Evolutionary conservation across 1,140 invertebrate genomes (phyloP).

Genomic region (Drosophila watanabei): DNA sequence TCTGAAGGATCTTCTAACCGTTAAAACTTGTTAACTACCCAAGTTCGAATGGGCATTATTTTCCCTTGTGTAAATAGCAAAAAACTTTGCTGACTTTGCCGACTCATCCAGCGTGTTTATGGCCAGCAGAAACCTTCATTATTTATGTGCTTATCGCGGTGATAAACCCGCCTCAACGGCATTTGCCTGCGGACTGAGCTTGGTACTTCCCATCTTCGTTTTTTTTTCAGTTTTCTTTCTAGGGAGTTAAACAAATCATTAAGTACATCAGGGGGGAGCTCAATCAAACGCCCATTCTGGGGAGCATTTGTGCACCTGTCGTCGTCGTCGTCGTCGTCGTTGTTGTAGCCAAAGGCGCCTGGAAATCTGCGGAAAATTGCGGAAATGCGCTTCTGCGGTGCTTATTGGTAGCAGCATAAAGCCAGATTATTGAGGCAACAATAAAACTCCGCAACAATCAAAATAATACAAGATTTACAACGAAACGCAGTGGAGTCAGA

Average conservation of each 20-base stretch:
- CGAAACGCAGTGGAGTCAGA: constrained; percentile 19
- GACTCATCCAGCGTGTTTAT: constrained; percentile 53
- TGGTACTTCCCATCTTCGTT: constrained; percentile 31
- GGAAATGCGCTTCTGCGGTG: constrained; percentile 51
- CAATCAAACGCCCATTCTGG: constrained; percentile 43
- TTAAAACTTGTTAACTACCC: constrained; percentile 7
- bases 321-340: constrained; percentile 33
- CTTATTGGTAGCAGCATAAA: constrained; percentile 58
- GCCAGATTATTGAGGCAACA: constrained; percentile 71
- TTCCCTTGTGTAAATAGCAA: constrained; percentile 30
- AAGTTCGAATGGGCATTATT: constrained; percentile 17
- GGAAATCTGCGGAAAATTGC: constrained; percentile 46
- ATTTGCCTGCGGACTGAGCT: constrained; percentile 34
- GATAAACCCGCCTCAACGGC: constrained; percentile 53
- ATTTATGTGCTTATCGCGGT: constrained; percentile 53
- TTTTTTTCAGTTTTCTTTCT: constrained; percentile 9
- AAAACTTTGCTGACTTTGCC: constrained; percentile 39
- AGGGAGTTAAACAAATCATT: constrained; percentile 59
- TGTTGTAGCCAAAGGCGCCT: constrained; percentile 47
- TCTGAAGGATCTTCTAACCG: not conserved
- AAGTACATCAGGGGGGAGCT: constrained; percentile 51
- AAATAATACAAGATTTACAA: constrained; percentile 73
- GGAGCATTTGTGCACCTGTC: constrained; percentile 50
- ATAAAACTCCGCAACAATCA: constrained; percentile 69
- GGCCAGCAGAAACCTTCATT: constrained; percentile 43